phyloP scores from a whole-genome alignment of 2,888 invertebrate genomes.

The Melanchra persicariae region DNA sequence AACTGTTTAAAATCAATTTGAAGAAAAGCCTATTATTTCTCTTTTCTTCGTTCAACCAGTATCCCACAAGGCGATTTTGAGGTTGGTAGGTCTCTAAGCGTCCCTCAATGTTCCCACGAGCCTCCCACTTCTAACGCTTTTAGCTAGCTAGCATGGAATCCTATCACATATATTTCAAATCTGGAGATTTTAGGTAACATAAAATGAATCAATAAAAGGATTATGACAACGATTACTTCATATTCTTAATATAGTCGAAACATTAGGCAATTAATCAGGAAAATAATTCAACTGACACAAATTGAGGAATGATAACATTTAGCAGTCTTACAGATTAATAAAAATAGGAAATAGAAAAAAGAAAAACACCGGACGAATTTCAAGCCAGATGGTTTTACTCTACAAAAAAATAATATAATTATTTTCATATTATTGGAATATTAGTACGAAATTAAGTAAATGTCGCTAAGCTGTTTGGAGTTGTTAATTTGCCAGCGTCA shows the following conservation, averaged over 20 bases:
- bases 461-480: neutral
- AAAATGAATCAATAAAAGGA: constrained; percentile 31
- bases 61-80: neutral
- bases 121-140: neutral
- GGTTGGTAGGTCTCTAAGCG: neutral
- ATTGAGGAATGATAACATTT: neutral
- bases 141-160: neutral
- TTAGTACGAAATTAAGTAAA: neutral
- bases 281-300: constrained; percentile 34
- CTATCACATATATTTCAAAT: neutral
- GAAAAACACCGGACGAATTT: neutral
- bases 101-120: neutral
- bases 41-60: neutral
- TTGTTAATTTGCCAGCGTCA: neutral
- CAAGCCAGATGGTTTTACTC: neutral
- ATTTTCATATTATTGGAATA: neutral
- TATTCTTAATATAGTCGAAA: constrained; percentile 37
- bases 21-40: too few species aligned
- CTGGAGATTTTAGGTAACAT: neutral
- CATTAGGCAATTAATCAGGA: constrained; percentile 33
- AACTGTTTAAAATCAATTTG: neutral
- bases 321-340: neutral
- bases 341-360: neutral
- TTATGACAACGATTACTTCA: constrained; percentile 20
- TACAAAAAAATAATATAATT: neutral